Evolutionary conservation across 2,888 invertebrate genomes (phyloP), one percentile per base, ranked within the genome.

Genomic region (Pseudococcus jackbeardsleyi): DNA sequence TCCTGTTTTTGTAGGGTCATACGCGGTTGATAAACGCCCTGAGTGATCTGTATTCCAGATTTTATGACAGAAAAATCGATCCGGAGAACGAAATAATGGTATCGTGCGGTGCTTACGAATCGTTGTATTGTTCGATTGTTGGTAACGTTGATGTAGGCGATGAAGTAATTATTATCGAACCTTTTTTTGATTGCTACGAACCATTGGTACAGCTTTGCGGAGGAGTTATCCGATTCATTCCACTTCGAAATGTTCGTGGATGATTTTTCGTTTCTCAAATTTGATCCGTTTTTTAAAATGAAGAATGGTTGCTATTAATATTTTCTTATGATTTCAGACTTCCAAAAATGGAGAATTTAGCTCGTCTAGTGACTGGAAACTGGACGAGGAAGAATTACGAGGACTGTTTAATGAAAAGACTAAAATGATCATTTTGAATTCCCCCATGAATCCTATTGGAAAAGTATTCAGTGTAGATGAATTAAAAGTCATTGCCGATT

Each of bases 131-230:
- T 84, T 92, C 96, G 15, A 95, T 99, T 89, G 93, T 96, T 91
- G 97, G 98, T 6, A 96, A 98, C 91, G 94, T 98, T 9, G 96
- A 96, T 90, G 94, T 94, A 1, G 98, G 95, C 0, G 96, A 96
- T 91, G 96, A 98, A 93, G 98, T 97, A 89, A 98, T 99, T 89
- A 96, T 99, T 42, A 98, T 99, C 90, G 99, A 99, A 91, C 99
- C 99, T 0, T 99, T 95, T 92, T 99, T 98, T 91, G 99, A 99
- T 92, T 99, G 99, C 91, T 99, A 99, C 91, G 96, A 96, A 90
- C 98, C 98, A 0, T 98, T 99, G 96, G 96, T 98, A 17, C 94
- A 93, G 90, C 94, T 95, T 90, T 97, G 98, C 2, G 97, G 97
- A 0, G 99, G 98, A 0, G 92, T 94, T n/a, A 95, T 98, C 0